phyloP scores from a whole-genome alignment of 2,113 vertebrate genomes.

The Urocitellus parryii region DNA sequence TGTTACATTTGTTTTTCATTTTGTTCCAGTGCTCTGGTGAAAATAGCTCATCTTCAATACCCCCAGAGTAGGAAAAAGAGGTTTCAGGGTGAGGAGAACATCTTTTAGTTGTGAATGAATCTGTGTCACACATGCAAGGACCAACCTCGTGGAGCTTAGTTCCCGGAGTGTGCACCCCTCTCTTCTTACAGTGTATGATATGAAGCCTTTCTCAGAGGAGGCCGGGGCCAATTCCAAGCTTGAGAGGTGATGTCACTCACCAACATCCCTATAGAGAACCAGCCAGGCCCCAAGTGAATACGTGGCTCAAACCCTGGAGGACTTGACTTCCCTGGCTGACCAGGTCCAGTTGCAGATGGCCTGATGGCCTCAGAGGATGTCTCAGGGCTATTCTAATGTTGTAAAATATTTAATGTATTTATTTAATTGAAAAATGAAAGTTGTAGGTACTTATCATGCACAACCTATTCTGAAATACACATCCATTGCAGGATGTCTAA shows the following conservation, averaged over 20 bases:
- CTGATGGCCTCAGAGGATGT: neutral
- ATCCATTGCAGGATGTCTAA: neutral
- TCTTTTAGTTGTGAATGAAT: neutral
- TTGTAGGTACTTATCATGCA: neutral
- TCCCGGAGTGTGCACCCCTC: rapidly evolving
- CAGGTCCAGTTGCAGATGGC: no score
- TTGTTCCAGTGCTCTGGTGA: constrained; percentile 7
- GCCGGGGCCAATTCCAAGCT: neutral
- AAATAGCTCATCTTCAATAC: constrained; percentile 7
- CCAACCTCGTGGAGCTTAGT: neutral
- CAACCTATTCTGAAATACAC: neutral
- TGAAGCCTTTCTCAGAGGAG: neutral
- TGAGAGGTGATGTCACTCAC: neutral
- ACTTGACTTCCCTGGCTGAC: neutral
- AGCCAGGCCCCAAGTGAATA: neutral
- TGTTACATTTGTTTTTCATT: constrained; percentile 64
- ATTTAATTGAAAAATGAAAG: neutral
- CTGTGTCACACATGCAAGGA: rapidly evolving
- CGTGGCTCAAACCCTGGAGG: rapidly evolving
- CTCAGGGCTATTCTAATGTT: neutral
- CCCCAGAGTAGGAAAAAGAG: neutral
- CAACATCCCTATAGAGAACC: neutral
- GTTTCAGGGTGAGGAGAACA: neutral
- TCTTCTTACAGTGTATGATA: neutral
- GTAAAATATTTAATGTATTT: neutral